phyloP scores from a whole-genome alignment of 2,888 invertebrate genomes.

The Leptothorax acervorum region DNA sequence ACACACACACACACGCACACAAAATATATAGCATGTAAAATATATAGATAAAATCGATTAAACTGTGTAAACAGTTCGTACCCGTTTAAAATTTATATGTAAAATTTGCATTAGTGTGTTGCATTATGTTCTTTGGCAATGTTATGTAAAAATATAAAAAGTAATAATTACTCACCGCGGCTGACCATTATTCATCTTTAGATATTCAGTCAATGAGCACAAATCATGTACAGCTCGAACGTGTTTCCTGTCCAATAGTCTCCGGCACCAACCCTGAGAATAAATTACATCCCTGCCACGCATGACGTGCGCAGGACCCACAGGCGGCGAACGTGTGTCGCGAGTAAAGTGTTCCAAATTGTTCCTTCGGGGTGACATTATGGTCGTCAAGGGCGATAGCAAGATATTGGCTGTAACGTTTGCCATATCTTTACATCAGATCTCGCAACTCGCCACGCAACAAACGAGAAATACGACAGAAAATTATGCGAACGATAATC shows the following conservation, averaged over 20 bases:
- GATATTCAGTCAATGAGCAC: slow-evolving; percentile 28
- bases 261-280: slow-evolving; percentile 58
- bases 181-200: background rate
- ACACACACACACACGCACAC: too few relatives aligned
- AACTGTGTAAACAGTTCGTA: background rate
- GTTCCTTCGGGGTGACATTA: slow-evolving; percentile 70
- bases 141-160: slow-evolving; percentile 5
- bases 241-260: slow-evolving; percentile 55
- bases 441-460: slow-evolving; percentile 56
- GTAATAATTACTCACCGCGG: slow-evolving; percentile 60
- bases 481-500: slow-evolving; percentile 54
- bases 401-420: slow-evolving; percentile 52
- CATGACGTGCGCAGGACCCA: slow-evolving; percentile 56
- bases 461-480: slow-evolving; percentile 60
- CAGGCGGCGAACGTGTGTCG: slow-evolving; percentile 69
- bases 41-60: background rate
- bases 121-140: background rate
- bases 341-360: slow-evolving; percentile 72
- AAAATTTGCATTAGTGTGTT: slow-evolving; percentile 5
- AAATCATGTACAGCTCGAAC: slow-evolving; percentile 17
- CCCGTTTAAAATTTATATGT: slow-evolving; percentile 16
- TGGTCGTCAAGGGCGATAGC: slow-evolving; percentile 31
- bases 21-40: background rate
- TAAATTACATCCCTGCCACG: slow-evolving; percentile 61
- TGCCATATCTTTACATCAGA: slow-evolving; percentile 72